Conservation (phyloP, 2,113 vertebrate genomes). For the Chamaetylas fuelleborni region DNA sequence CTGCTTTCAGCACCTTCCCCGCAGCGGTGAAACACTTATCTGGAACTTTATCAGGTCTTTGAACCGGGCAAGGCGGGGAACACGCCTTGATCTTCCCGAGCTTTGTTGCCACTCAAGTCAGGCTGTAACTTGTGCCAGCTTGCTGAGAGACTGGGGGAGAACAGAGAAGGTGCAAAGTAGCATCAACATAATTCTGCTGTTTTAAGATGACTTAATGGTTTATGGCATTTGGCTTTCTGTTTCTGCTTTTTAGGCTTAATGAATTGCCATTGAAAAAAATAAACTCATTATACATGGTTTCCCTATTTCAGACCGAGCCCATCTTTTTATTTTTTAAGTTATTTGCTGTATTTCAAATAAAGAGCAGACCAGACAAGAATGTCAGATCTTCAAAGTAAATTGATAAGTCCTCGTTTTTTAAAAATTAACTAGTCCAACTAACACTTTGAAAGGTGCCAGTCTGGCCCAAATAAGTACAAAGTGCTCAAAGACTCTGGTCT, state of each 20-base stretch:
- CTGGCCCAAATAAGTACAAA: neutral
- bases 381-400: neutral
- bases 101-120: neutral
- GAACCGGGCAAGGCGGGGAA: neutral
- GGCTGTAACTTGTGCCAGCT: neutral
- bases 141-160: neutral
- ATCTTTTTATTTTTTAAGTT: neutral
- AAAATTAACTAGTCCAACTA: neutral
- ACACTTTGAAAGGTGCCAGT: neutral
- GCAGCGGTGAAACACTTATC: accelerated
- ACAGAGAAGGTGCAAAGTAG: neutral
- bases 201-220: neutral
- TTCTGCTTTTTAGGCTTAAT: neutral
- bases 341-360: neutral
- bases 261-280: neutral
- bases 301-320: neutral
- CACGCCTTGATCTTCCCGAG: neutral
- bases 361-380: neutral
- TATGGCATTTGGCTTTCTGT: neutral
- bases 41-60: neutral
- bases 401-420: neutral
- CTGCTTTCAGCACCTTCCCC: neutral
- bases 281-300: neutral
- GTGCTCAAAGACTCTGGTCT: neutral
- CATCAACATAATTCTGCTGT: neutral